These are phyloP conservation scores for Pachyramphus minor DNA, from an alignment of 2,113 vertebrate genomes.

Conservation along the genomic window DNA sequence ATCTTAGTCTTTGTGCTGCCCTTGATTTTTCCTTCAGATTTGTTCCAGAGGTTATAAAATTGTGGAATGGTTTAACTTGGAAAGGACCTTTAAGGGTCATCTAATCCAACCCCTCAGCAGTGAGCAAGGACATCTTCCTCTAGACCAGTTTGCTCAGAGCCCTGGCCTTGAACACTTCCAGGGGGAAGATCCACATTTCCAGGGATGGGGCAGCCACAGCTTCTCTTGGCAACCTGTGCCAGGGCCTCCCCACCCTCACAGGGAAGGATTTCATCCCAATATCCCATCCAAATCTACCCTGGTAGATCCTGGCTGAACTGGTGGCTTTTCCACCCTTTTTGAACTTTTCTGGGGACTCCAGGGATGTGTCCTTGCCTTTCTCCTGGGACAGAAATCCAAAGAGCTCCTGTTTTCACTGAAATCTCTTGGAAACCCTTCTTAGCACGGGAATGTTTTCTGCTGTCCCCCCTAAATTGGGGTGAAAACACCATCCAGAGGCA, in stretches of 20 bases:
- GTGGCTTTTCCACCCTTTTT: neutral
- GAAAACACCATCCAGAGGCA: neutral
- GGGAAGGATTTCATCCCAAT: neutral
- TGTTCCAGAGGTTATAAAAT: neutral
- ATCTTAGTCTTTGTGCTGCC: neutral
- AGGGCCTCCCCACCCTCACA: neutral
- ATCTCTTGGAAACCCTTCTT: neutral
- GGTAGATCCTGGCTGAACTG: neutral
- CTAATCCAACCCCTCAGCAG: neutral
- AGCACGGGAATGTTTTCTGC: neutral
- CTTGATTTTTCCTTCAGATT: neutral
- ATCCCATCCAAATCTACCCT: neutral
- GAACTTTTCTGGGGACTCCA: neutral
- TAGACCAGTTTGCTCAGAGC: neutral
- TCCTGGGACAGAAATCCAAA: neutral
- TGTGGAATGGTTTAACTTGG: neutral
- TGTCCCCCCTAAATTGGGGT: neutral
- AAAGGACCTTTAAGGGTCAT: neutral
- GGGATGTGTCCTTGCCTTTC: neutral
- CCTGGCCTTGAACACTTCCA: accelerated
- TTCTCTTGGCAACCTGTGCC: neutral
- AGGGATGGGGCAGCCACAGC: neutral
- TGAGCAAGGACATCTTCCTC: neutral
- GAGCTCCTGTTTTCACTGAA: neutral
- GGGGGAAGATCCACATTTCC: too few species aligned